phyloP scores from a whole-genome alignment of 92 coral and sea anemone genomes.

The Phymanthus crucifer region DNA sequence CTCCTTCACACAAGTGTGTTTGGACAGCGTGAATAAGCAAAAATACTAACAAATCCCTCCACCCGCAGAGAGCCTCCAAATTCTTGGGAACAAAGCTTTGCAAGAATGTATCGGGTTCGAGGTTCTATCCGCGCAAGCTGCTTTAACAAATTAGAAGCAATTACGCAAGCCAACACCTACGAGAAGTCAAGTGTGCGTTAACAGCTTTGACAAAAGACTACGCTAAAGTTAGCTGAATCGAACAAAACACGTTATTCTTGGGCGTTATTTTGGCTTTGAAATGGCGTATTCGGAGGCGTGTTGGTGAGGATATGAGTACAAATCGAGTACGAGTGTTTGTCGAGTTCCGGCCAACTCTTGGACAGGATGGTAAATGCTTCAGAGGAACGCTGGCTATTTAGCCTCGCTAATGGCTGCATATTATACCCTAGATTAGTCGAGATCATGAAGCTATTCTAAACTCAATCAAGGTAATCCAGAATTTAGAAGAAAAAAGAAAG shows the following conservation, averaged over 20 bases:
- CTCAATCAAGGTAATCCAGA: conserved; percentile 9
- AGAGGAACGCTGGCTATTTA: not conserved
- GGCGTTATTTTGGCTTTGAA: conserved; percentile 2
- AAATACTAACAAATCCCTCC: conserved; percentile 23
- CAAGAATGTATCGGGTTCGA: not conserved
- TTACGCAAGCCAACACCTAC: conserved; percentile 2
- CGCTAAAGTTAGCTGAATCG: not conserved
- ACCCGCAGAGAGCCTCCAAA: conserved; percentile 18
- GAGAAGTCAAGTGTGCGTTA: not conserved
- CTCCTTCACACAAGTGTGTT: conserved; percentile 21
- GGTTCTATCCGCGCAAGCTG: not conserved
- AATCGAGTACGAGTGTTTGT: not conserved
- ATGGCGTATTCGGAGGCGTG: not conserved
- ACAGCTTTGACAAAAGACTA: not conserved
- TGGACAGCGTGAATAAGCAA: conserved; percentile 27
- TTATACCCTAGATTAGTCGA: conserved; percentile 21
- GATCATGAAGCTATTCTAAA: conserved; percentile 1
- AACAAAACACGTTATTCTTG: not conserved
- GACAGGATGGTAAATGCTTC: not conserved
- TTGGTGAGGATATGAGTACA: not conserved
- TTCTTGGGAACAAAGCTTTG: conserved; percentile 9
- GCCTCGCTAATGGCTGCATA: not conserved
- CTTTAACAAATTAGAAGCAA: not conserved
- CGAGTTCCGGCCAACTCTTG: not conserved
- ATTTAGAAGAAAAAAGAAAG: not conserved